phyloP scores from a whole-genome alignment of 1,140 invertebrate species.

The Leptoteleia sp. region DNA sequence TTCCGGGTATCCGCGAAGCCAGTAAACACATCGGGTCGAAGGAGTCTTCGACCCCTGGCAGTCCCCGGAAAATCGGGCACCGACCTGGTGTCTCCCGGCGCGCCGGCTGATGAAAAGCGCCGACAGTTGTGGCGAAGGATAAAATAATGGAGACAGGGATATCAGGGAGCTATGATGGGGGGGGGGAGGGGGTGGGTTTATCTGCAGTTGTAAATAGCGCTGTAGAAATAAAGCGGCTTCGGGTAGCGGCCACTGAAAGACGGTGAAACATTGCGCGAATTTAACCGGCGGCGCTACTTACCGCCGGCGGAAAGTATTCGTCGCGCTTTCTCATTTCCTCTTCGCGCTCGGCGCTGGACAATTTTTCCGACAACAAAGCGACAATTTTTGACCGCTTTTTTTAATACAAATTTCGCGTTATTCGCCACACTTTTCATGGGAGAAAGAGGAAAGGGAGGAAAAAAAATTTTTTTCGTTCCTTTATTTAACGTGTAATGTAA shows the following conservation, averaged over 20 bases:
- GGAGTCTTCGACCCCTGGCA: conserved; percentile 21
- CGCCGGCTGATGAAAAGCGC: conserved; percentile 34
- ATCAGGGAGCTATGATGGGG: conserved; percentile 43
- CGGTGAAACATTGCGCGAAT: conserved; percentile 61
- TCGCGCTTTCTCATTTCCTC: conserved; percentile 26
- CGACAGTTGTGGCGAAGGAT: conserved; percentile 52
- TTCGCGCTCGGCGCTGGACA: background rate
- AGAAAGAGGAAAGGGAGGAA: too few relatives aligned
- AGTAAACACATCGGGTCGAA: too few relatives aligned
- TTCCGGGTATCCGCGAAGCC: too few relatives aligned
- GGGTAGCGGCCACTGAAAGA: conserved; percentile 49
- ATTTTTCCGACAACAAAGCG: too few relatives aligned
- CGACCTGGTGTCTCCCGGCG: background rate
- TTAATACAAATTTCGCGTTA: too few relatives aligned
- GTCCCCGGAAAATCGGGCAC: conserved; percentile 17
- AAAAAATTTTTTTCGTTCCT: too few relatives aligned
- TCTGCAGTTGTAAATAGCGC: conserved; percentile 63
- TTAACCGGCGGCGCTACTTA: conserved; percentile 51
- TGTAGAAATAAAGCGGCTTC: conserved; percentile 53
- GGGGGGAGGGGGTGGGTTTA: conserved; percentile 56
- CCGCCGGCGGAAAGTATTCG: conserved; percentile 31
- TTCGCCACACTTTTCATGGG: too few relatives aligned
- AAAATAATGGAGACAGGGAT: conserved; percentile 54
- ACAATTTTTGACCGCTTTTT: too few relatives aligned
- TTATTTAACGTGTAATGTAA: too few relatives aligned